Evolutionary conservation across 1,140 invertebrate genomes (phyloP), one percentile per base, ranked within the genome.

Genomic region (Rhagoletis zephyria): DNA sequence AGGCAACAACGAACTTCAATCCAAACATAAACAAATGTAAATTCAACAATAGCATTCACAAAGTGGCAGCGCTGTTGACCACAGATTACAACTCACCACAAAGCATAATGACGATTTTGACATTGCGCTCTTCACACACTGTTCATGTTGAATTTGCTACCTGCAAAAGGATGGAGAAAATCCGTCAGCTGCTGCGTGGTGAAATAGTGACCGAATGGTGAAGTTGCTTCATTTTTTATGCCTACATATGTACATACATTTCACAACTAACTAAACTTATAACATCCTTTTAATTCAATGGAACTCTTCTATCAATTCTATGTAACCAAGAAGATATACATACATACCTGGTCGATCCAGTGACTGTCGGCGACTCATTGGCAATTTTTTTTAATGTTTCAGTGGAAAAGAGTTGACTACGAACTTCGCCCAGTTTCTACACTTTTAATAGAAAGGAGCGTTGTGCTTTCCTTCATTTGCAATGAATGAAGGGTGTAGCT

Each of bases 331-430:
- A 64, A 65, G 12, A 40, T 63, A 16, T 51, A 88, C 88, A 89
- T 51, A 88, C 88, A 89, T 90, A 92, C 91, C 91, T 92, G 91
- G 91, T 91, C 91, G 91, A 92, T 92, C 91, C 90, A 92, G 90
- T 91, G 91, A 92, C 91, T 92, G 91, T 90, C 91, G 91, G 89
- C 91, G 91, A 92, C 91, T 92, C 91, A 92, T 92, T 92, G 91
- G 91, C 91, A 90, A 90, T 70, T 67, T 56, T 88, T 88, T 81
- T 61, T 64, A 19, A 51, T 30, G 3, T 45, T 63, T 45, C 85
- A 6, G 67, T 40, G 14, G 67, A 74, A 74, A 74, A 74, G 45
- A 45, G 42, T 45, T 30, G 59, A 85, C 45, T 61, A 85, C 42
- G 45, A 87, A 77, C 67, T 77, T 40, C 56, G 59, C 48, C 85